Percentiles rank a stretch among this genome's conserved stretches.
phyloP scores from a whole-genome alignment of 1,140 invertebrate species.

The Formica selysi region DNA sequence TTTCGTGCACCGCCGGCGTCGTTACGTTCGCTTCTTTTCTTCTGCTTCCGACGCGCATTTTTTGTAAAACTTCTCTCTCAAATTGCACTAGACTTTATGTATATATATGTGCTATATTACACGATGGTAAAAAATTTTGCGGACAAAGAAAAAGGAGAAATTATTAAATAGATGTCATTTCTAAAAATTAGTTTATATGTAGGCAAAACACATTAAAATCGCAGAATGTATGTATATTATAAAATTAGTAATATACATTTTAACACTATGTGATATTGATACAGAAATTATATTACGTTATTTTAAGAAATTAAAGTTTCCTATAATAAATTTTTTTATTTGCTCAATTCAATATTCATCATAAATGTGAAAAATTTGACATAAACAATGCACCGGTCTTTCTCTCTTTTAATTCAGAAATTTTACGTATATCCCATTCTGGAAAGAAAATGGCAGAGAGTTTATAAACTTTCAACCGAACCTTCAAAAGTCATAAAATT shows the following conservation, averaged over 20 bases:
- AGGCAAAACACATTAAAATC: not conserved
- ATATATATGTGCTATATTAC: slow-evolving; percentile 1
- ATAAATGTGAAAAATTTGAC: slow-evolving; percentile 22
- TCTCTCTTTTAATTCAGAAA: slow-evolving; percentile 23
- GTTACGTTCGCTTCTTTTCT: slow-evolving; percentile 44
- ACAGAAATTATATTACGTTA: not conserved
- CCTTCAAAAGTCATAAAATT: slow-evolving; percentile 40
- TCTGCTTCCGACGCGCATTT: slow-evolving; percentile 27
- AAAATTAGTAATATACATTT: not conserved
- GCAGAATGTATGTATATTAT: not conserved
- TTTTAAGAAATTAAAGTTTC: not conserved
- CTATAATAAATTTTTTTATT: slow-evolving; percentile 6
- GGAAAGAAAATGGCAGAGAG: not conserved
- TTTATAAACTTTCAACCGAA: slow-evolving; percentile 21
- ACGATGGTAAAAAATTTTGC: slow-evolving; percentile 9
- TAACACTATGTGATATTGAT: not conserved
- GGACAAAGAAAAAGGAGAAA: no score
- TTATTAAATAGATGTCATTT: not conserved
- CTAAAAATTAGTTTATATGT: not conserved
- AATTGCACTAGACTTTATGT: slow-evolving; percentile 14
- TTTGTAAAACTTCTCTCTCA: slow-evolving; percentile 46
- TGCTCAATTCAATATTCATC: not conserved
- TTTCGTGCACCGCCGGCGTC: slow-evolving; percentile 40
- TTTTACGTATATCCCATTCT: slow-evolving; percentile 19
- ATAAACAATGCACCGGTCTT: not conserved